Evolutionary conservation across 2,888 invertebrate species (phyloP), one percentile per base, ranked within the genome.

Genomic region (Orthosia gracilis): DNA sequence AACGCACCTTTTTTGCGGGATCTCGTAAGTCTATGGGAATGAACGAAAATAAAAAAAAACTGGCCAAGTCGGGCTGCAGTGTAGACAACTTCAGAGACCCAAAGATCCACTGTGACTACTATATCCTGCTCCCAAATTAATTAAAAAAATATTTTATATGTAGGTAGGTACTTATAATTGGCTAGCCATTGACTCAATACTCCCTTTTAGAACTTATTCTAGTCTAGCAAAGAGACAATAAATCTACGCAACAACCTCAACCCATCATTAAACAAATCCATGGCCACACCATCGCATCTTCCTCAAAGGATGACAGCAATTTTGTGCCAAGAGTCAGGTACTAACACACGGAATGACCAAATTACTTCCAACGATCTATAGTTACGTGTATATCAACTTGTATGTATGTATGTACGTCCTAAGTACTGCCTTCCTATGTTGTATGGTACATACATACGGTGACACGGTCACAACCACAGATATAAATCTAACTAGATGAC

Each of bases 231-330:
- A 58, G 17, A 31, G 2, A 61, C 61, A 9, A 45, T 21, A 61
- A 40, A 61, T 62, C 26, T 45, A 58, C 45, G 18, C 15, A 45
- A 50, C 18, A 61, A n/a, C 23, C 26, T 31, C 15, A 45, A 15
- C 23, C 54, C 47, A 40, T 40, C 31, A n/a, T 15, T 18, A 65
- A 69, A 61, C 26, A 23, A 66, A 69, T 13, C 69, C 62, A 69
- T 54, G 55, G 23, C 9, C 69, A 50, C 45, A 82, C 54, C 26
- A 40, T 31, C 15, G 45, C 59, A 70, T 71, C n/a, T 65, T 52
- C 52, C 54, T 67, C 65, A 83, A 81, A 88, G 89, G 89, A 89
- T 84, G 89, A 69, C 73, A 70, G 63, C 86, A 89, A 89, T 89
- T 89, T 82, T 17, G 26, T 52, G n/a, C 23, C 49, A 63, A 58